These are phyloP conservation scores for Cataglyphis cursor DNA, from an alignment of 2,888 invertebrate genomes.

Conservation along the genomic window DNA sequence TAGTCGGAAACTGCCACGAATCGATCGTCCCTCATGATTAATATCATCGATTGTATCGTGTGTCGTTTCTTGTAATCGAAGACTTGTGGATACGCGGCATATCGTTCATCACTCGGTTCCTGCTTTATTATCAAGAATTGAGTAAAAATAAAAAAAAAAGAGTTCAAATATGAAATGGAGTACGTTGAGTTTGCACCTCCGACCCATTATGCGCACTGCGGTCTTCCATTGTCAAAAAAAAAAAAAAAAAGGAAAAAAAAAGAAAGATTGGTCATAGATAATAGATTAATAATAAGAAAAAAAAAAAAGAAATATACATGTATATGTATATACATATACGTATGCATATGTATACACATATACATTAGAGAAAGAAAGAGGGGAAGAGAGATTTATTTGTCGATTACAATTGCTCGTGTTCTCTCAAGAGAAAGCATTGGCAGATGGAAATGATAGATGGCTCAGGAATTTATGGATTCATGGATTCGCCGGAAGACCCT, in stretches of 20 bases:
- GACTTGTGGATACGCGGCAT: conserved; percentile 52
- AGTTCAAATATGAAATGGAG: conserved; percentile 51
- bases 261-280: conserved; percentile 65
- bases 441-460: conserved; percentile 33
- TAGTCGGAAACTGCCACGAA: conserved; percentile 20
- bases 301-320: neutral
- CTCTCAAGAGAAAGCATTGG: conserved; percentile 35
- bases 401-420: conserved; percentile 40
- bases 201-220: conserved; percentile 78
- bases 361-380: conserved; percentile 11
- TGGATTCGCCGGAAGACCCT: conserved; percentile 29
- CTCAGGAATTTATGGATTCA: conserved; percentile 57
- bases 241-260: conserved; percentile 43
- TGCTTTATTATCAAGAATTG: conserved; percentile 46
- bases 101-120: conserved; percentile 55
- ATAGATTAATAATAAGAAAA: neutral
- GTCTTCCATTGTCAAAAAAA: conserved; percentile 63
- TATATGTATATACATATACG: too few relatives aligned
- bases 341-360: too few relatives aligned
- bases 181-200: conserved; percentile 77
- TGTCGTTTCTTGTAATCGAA: conserved; percentile 51
- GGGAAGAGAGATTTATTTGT: conserved; percentile 30
- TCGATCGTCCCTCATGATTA: conserved; percentile 38
- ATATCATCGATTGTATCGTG: conserved; percentile 49
- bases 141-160: conserved; percentile 40